These are phyloP conservation scores for Sebastolobus alascanus DNA, from an alignment of 2,797 vertebrate genomes.

Conservation along the genomic window DNA sequence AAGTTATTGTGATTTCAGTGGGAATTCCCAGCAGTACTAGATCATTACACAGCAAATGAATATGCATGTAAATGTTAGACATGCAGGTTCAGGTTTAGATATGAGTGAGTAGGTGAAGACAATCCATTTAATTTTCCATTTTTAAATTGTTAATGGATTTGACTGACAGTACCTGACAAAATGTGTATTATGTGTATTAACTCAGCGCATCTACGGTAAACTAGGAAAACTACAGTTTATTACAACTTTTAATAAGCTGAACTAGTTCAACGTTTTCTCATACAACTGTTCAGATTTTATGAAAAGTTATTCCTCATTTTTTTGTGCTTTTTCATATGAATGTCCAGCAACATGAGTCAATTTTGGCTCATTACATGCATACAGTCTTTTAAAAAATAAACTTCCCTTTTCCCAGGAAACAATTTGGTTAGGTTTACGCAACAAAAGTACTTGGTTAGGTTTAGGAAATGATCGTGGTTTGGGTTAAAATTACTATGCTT, in stretches of 20 bases:
- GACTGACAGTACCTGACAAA: conserved; percentile 2
- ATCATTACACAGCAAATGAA: conserved; percentile 19
- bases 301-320: too few relatives aligned
- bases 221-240: neutral
- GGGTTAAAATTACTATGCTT: too few relatives aligned
- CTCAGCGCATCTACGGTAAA: neutral
- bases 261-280: neutral
- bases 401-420: too few relatives aligned
- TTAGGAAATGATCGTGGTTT: too few relatives aligned
- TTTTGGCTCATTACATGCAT: too few relatives aligned
- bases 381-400: too few relatives aligned
- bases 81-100: conserved; percentile 36
- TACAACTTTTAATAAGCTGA: neutral
- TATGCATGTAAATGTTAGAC: conserved; percentile 5
- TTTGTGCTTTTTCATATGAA: too few relatives aligned
- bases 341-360: too few relatives aligned
- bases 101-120: conserved; percentile 23
- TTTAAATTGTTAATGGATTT: conserved; percentile 45
- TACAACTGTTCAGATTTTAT: too few relatives aligned
- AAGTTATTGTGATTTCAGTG: conserved; percentile 22
- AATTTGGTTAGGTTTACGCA: too few relatives aligned
- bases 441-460: too few relatives aligned
- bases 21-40: conserved; percentile 15
- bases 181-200: conserved; percentile 16
- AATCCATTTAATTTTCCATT: conserved; percentile 1